Conservation (phyloP, 2,113 vertebrate species). For the Malurus cyaneus region DNA sequence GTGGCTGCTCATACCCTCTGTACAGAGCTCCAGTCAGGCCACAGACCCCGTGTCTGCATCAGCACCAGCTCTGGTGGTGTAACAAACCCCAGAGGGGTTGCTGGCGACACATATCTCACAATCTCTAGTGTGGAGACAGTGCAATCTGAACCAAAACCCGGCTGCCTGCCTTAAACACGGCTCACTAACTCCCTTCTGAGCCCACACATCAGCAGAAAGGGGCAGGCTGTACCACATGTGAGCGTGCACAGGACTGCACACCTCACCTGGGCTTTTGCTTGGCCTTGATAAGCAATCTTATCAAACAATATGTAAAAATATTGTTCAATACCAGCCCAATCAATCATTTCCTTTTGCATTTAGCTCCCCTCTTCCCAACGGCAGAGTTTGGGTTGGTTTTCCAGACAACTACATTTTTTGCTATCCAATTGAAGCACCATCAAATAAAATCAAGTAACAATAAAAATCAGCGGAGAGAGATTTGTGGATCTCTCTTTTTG, state of each 20-base stretch:
- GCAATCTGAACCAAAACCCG: background rate
- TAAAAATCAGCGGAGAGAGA: background rate
- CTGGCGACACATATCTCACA: background rate
- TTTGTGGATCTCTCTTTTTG: no score
- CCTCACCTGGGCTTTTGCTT: rapidly evolving
- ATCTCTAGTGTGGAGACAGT: rapidly evolving
- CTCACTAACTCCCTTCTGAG: background rate
- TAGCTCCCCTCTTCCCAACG: rapidly evolving
- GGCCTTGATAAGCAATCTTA: background rate
- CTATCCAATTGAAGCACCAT: background rate
- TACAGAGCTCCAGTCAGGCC: background rate
- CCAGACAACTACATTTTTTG: background rate
- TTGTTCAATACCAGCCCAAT: background rate
- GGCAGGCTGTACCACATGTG: background rate
- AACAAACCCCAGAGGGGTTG: background rate
- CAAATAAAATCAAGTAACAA: background rate
- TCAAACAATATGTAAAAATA: background rate
- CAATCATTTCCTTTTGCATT: background rate
- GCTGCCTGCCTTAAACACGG: background rate
- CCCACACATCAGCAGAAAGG: background rate
- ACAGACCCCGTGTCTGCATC: rapidly evolving
- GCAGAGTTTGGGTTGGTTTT: background rate
- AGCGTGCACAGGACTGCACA: background rate
- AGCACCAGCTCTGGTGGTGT: background rate
- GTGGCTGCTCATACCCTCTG: background rate